These are phyloP conservation scores for Tiliacea citrago DNA, from an alignment of 2,888 invertebrate genomes.

Conservation along the genomic window DNA sequence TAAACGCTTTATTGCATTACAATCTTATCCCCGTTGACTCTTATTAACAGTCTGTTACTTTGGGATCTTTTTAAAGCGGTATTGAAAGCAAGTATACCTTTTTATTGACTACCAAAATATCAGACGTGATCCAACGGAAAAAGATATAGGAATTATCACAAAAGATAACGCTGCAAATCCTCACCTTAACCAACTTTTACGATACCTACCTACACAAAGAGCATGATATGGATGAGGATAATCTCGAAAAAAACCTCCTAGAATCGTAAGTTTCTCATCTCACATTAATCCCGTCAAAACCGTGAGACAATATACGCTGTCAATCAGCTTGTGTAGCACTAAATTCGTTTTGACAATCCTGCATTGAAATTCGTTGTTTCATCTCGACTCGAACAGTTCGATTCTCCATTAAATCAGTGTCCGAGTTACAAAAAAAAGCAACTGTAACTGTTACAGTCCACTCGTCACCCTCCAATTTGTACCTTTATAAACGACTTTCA, in stretches of 20 bases:
- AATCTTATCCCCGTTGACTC: not conserved
- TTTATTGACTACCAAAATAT: not conserved
- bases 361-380: slow-evolving; percentile 10
- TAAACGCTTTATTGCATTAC: slow-evolving; percentile 1
- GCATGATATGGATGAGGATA: not conserved
- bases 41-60: slow-evolving; percentile 4
- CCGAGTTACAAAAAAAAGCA: slow-evolving; percentile 23
- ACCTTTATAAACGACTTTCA: slow-evolving; percentile 38
- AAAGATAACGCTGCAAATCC: not conserved
- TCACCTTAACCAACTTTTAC: not conserved
- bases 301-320: not conserved
- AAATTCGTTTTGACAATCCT: slow-evolving; percentile 35
- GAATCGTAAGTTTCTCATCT: not conserved
- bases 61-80: slow-evolving; percentile 8
- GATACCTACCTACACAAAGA: not conserved
- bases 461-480: slow-evolving; percentile 54
- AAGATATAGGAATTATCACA: not conserved
- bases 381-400: slow-evolving; percentile 15
- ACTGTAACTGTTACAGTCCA: slow-evolving; percentile 16
- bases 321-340: slow-evolving; percentile 13
- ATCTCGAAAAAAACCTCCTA: not conserved
- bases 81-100: not conserved
- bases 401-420: slow-evolving; percentile 41
- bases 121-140: not conserved
- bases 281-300: not conserved